Evolutionary conservation across 2,797 vertebrate species (phyloP).

Genomic region (Sciaenops ocellatus): DNA sequence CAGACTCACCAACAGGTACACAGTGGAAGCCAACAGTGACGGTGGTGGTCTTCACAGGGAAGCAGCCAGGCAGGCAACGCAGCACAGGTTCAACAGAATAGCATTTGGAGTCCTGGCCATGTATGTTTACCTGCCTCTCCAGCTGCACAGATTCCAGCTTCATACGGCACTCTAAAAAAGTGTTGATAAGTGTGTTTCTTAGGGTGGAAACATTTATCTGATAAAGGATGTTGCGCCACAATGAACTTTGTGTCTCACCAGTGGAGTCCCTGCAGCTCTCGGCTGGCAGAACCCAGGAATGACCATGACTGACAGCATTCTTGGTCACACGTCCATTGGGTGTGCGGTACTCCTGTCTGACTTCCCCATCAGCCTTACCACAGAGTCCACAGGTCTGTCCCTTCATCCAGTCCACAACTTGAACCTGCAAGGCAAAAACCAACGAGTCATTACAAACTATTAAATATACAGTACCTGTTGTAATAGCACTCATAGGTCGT

Average conservation of each 20-base stretch:
- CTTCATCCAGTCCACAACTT: slow-evolving; percentile 87
- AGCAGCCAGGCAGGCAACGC: slow-evolving; percentile 80
- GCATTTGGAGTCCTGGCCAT: slow-evolving; percentile 78
- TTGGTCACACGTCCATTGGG: slow-evolving; percentile 82
- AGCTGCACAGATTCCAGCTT: slow-evolving; percentile 80
- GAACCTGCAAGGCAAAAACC: slow-evolving; percentile 67
- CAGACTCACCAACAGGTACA: slow-evolving; percentile 76
- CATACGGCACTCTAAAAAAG: slow-evolving; percentile 77
- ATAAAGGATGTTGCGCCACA: not conserved
- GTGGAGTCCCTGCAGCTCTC: slow-evolving; percentile 79
- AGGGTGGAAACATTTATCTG: not conserved
- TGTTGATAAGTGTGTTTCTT: not conserved
- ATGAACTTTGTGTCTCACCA: slow-evolving; percentile 59
- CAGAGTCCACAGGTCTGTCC: slow-evolving; percentile 88
- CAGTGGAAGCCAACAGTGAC: slow-evolving; percentile 83
- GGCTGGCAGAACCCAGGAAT: slow-evolving; percentile 87
- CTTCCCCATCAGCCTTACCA: slow-evolving; percentile 87
- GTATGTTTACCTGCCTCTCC: slow-evolving; percentile 67
- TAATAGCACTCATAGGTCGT: not conserved
- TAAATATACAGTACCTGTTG: not conserved
- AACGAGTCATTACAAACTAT: not conserved
- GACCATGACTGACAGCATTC: slow-evolving; percentile 81
- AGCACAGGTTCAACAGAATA: slow-evolving; percentile 84
- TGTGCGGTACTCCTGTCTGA: slow-evolving; percentile 81
- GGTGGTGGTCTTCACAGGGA: slow-evolving; percentile 72